A percentile compares a stretch with the other conserved stretches of the same genome.
Evolutionary conservation across 2,888 invertebrate genomes (phyloP).

Genomic region (Drosophila austrosaltans): DNA sequence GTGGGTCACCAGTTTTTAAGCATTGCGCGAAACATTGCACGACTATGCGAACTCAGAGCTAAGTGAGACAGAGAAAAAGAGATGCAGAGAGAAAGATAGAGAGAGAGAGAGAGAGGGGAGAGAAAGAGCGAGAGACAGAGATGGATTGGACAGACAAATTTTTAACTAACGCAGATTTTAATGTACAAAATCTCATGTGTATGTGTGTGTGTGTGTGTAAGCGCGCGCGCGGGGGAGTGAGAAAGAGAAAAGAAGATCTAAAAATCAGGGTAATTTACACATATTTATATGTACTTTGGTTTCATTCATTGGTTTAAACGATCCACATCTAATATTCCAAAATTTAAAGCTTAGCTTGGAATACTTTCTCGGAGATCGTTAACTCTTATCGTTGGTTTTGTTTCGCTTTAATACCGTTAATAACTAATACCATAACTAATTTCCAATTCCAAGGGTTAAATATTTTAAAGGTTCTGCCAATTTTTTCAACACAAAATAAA

Average conservation of each 20-base stretch:
- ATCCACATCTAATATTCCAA: slow-evolving; percentile 1
- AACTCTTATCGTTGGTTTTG: too few relatives aligned
- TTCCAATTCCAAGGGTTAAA: not conserved
- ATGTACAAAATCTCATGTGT: not conserved
- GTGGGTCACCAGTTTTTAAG: slow-evolving; percentile 82
- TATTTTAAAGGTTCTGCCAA: too few relatives aligned
- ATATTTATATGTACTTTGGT: slow-evolving; percentile 12
- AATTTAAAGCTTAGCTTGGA: not conserved
- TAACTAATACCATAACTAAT: too few relatives aligned
- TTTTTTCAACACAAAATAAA: too few relatives aligned
- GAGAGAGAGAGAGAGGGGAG: not conserved
- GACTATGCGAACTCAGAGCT: slow-evolving; percentile 19
- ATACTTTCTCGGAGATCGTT: not conserved
- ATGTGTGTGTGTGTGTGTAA: slow-evolving; percentile 1
- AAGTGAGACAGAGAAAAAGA: not conserved
- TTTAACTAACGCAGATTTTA: slow-evolving; percentile 25
- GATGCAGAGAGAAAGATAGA: not conserved
- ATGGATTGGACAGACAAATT: slow-evolving; percentile 4
- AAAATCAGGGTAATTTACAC: slow-evolving; percentile 23
- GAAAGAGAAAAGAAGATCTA: not conserved
- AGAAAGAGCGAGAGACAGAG: not conserved
- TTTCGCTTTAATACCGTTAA: too few relatives aligned
- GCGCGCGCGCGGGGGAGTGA: slow-evolving; percentile 1
- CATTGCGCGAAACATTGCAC: slow-evolving; percentile 65
- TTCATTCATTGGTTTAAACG: slow-evolving; percentile 11